A percentile compares a stretch with the other conserved stretches of the same genome.
Conservation (phyloP, 2,888 invertebrate species). For the Andrena chrysosceles region DNA sequence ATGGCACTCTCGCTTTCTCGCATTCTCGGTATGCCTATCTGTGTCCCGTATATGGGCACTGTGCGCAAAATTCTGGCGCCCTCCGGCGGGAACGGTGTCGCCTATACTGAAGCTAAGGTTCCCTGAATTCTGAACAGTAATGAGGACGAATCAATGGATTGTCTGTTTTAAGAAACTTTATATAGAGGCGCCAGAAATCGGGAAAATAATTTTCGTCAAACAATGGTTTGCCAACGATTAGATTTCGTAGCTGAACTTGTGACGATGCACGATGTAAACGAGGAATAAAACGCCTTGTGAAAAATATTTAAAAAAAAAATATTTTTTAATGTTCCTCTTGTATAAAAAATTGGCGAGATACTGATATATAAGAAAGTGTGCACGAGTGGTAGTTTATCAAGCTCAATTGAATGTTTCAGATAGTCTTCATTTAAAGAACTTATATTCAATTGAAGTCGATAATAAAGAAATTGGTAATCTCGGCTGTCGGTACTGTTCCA, state of each 20-base stretch:
- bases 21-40: constrained; percentile 65
- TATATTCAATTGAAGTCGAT: constrained; percentile 45
- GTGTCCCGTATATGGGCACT: constrained; percentile 11
- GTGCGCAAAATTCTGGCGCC: not conserved
- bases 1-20: constrained; percentile 78
- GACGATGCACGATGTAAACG: not conserved
- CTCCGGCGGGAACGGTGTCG: not conserved
- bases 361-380: too few species aligned
- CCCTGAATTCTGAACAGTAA: too few species aligned
- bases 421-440: too few species aligned
- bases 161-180: too few species aligned
- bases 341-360: not conserved
- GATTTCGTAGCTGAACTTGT: too few species aligned
- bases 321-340: not conserved
- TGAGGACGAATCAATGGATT: too few species aligned
- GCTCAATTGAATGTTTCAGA: not conserved
- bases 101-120: not conserved
- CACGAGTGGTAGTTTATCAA: not conserved
- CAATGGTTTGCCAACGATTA: too few species aligned
- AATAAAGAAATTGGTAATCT: constrained; percentile 48
- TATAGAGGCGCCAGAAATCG: too few species aligned
- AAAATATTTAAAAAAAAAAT: not conserved
- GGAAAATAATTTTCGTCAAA: too few species aligned
- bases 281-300: constrained; percentile 1
- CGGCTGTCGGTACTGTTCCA: constrained; percentile 55